phyloP scores from a whole-genome alignment of 1,140 invertebrate genomes.

The Magallana gigas region DNA sequence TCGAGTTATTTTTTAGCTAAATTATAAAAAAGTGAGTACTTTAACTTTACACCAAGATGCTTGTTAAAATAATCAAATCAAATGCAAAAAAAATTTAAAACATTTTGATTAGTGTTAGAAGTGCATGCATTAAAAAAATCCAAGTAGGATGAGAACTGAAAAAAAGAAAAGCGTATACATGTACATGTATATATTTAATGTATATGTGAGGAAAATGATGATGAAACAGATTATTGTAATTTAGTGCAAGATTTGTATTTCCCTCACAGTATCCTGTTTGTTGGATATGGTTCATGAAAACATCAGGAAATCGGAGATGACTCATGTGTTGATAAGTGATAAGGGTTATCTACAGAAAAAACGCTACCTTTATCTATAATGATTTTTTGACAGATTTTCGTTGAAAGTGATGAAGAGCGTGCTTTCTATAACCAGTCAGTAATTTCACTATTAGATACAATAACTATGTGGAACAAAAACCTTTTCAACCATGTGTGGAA shows the following conservation, averaged over 20 bases:
- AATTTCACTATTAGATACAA: neutral
- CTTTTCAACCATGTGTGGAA: too few species aligned
- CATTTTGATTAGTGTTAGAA: neutral
- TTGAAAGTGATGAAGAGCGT: neutral
- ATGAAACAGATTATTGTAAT: too few species aligned
- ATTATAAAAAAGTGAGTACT: neutral
- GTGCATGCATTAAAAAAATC: constrained; percentile 15
- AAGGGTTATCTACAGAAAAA: neutral
- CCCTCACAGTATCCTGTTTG: neutral
- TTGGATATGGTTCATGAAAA: constrained; percentile 1
- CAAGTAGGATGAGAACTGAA: neutral
- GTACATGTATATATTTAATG: neutral
- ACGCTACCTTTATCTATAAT: neutral
- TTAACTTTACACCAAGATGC: constrained; percentile 18
- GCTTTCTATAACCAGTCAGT: neutral
- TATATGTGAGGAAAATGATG: neutral
- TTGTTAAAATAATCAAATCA: neutral
- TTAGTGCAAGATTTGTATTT: neutral
- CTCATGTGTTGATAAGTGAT: constrained; percentile 2
- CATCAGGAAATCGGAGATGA: neutral
- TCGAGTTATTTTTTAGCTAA: neutral
- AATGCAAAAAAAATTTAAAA: neutral
- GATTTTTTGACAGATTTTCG: constrained; percentile 34
- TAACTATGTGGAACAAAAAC: too few species aligned
- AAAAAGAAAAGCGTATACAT: neutral